A percentile compares a stretch with the other conserved stretches of the same genome.
phyloP scores from a whole-genome alignment of 1,140 invertebrate species.

The Hylaeus volcanicus region DNA sequence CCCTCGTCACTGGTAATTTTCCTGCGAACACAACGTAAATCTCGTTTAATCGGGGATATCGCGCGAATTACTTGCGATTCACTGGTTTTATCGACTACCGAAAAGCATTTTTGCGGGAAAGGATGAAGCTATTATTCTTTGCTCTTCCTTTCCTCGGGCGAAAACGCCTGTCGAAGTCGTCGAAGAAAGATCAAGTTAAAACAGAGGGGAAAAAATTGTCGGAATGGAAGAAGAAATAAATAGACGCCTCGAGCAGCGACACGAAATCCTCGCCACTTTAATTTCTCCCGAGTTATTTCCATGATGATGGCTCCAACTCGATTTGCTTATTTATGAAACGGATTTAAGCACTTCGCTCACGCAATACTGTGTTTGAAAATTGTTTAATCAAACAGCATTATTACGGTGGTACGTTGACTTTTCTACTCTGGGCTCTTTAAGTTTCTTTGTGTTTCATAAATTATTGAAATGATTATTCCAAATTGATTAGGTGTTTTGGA shows the following conservation, averaged over 20 bases:
- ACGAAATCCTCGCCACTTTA: slow-evolving; percentile 8
- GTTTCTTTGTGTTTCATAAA: neutral
- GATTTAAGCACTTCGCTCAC: neutral
- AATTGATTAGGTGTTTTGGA: too few relatives aligned
- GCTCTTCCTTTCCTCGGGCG: neutral
- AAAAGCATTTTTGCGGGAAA: neutral
- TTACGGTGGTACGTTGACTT: neutral
- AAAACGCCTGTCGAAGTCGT: neutral
- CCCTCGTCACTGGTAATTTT: neutral
- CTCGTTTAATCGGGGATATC: neutral
- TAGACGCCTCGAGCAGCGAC: neutral
- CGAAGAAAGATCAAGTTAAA: slow-evolving; percentile 4
- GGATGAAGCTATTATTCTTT: neutral
- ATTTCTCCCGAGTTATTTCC: slow-evolving; percentile 30
- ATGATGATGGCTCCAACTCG: slow-evolving; percentile 6
- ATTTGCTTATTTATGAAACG: slow-evolving; percentile 14
- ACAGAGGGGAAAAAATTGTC: neutral
- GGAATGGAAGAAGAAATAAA: slow-evolving; percentile 3
- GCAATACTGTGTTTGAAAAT: neutral
- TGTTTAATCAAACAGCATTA: neutral
- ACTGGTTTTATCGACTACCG: neutral
- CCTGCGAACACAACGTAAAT: neutral
- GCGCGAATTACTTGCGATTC: neutral
- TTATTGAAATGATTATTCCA: neutral
- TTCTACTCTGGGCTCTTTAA: neutral